A percentile compares a stretch with the other conserved stretches of the same genome.
These are phyloP conservation scores for Pantala flavescens DNA, from an alignment of 1,140 invertebrate species.

Conservation along the genomic window DNA sequence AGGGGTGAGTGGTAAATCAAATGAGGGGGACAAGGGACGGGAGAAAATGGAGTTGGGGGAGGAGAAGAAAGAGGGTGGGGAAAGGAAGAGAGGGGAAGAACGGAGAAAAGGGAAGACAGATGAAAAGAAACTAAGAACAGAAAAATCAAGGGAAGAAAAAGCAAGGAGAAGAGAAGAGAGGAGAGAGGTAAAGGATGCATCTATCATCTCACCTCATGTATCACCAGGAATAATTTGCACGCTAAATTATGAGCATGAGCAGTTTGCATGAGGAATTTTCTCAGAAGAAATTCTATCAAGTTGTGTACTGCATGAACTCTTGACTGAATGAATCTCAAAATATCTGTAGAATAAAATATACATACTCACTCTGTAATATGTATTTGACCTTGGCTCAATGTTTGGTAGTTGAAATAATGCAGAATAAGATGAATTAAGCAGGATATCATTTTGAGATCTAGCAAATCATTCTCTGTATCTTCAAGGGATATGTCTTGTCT, in stretches of 20 bases:
- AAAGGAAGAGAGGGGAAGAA: background rate
- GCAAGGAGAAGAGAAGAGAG: background rate
- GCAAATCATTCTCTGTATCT: no score
- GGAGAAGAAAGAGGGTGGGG: background rate
- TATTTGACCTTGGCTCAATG: no score
- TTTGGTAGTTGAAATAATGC: no score
- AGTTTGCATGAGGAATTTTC: background rate
- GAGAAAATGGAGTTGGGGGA: background rate
- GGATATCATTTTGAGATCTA: no score
- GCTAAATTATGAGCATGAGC: background rate
- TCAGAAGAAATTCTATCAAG: background rate
- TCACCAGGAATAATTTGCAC: background rate
- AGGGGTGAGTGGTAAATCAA: background rate
- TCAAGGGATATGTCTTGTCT: no score
- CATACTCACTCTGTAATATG: no score
- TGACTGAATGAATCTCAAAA: background rate
- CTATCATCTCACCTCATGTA: background rate
- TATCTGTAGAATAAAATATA: no score
- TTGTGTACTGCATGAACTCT: background rate
- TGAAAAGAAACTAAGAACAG: background rate
- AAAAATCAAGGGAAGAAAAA: background rate
- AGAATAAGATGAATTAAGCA: no score
- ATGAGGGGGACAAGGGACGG: background rate
- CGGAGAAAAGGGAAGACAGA: background rate
- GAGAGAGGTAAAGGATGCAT: background rate